Evolutionary conservation across 2,888 invertebrate species (phyloP), one percentile per base, ranked within the genome.

Genomic region (Pristionchus mayeri): DNA sequence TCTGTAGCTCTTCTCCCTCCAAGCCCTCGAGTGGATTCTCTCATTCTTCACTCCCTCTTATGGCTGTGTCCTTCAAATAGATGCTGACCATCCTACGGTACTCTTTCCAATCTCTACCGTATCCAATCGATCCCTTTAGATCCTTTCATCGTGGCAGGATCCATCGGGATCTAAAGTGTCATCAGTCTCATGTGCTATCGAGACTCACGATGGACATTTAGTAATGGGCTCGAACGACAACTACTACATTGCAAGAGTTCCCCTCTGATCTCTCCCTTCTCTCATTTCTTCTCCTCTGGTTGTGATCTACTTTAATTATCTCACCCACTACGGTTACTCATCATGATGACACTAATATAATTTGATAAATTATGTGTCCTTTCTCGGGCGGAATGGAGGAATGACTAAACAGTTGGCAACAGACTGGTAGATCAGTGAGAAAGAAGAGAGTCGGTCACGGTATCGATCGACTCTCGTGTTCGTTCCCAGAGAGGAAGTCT

Each of bases 191-290:
- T 86, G 81, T 48, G 89, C 88, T 2, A 82, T 89, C n/a, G 89
- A 89, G 54, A 88, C 87, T 24, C 86, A 85, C 60, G 85, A 88
- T 50, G 88, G 88, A 44, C 48, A 83, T 27, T 85, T 89, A 52
- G 48, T 88, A 2, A 78, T 89, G 16, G 89, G 89, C 78, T 87
- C 85, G 54, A 88, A 89, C 67, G 83, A 82, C 27, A 87, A 88
- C 71, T 89, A 86, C 67, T 89, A 87, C 52, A 81, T 89, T 54
- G 88, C 85, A 2, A 86, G 88, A 83, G 85, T 86, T 37, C n/a
- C 50, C 24, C 37, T 79, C 37, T 54, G 48, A 76, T 37, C 13
- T 37, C 34, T 21, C 18, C 34, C 21, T 1, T 75, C 40, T 75
- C 75, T 71, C 24, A n/a, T n/a, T n/a, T 71, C 27, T 48, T 40